phyloP scores from a whole-genome alignment of 2,797 vertebrate genomes.

The Ctenopoma multispine region DNA sequence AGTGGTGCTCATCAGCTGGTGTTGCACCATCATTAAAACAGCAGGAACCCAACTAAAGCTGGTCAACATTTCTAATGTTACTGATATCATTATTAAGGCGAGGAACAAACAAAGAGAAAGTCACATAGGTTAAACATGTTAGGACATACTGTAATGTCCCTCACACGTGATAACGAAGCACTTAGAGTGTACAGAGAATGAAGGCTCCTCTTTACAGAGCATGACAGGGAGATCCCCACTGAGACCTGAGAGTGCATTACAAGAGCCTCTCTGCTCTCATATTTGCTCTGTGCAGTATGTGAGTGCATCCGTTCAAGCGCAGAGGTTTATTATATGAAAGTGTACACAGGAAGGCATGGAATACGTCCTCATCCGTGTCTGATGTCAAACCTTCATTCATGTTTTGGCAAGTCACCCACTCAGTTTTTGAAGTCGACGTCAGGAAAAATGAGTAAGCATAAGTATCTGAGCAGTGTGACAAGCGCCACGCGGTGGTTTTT shows the following conservation, averaged over 20 bases:
- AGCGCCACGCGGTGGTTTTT: too few species aligned
- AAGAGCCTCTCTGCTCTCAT: slow-evolving; percentile 10
- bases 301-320: too few species aligned
- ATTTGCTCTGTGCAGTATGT: slow-evolving; percentile 18
- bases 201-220: slow-evolving; percentile 7
- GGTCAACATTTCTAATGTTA: not conserved
- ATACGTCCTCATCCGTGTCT: too few species aligned
- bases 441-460: too few species aligned
- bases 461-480: too few species aligned
- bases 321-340: not conserved
- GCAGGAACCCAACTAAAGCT: slow-evolving; percentile 3
- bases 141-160: not conserved
- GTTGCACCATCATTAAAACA: slow-evolving; percentile 17
- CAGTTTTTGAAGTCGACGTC: too few species aligned
- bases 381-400: too few species aligned
- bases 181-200: not conserved
- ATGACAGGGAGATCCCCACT: slow-evolving; percentile 27
- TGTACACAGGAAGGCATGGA: not conserved
- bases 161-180: slow-evolving; percentile 24
- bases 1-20: slow-evolving; percentile 26
- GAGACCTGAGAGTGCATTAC: slow-evolving; percentile 20
- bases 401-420: too few species aligned
- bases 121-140: not conserved
- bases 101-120: not conserved
- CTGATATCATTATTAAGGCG: slow-evolving; percentile 18